These are phyloP conservation scores for Philaethria dido DNA, from an alignment of 2,888 invertebrate genomes.

Conservation along the genomic window DNA sequence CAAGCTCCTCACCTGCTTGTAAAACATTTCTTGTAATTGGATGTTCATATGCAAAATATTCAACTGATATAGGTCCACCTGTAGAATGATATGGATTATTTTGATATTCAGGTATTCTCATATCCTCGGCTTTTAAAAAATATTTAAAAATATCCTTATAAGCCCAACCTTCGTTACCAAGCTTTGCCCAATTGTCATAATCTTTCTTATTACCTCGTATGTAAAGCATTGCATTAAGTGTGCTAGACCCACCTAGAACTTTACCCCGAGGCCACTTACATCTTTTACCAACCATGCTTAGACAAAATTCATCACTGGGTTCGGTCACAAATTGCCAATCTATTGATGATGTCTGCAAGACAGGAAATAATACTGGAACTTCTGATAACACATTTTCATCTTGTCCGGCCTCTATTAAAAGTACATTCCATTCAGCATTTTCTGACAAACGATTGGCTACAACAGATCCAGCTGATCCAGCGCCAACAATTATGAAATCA, in stretches of 20 bases:
- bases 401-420: slow-evolving; percentile 91
- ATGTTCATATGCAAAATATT: slow-evolving; percentile 88
- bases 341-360: slow-evolving; percentile 88
- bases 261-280: slow-evolving; percentile 92
- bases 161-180: slow-evolving; percentile 92
- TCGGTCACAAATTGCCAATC: slow-evolving; percentile 94
- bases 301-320: slow-evolving; percentile 87
- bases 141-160: slow-evolving; percentile 89
- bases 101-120: slow-evolving; percentile 84
- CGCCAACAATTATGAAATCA: slow-evolving; percentile 92
- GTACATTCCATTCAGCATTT: slow-evolving; percentile 87
- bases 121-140: slow-evolving; percentile 92
- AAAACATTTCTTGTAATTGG: slow-evolving; percentile 88
- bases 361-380: slow-evolving; percentile 88
- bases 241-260: slow-evolving; percentile 91
- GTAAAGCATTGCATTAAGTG: slow-evolving; percentile 95
- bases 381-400: slow-evolving; percentile 89
- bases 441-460: slow-evolving; percentile 91
- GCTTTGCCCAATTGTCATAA: slow-evolving; percentile 92
- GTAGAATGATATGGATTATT: slow-evolving; percentile 86
- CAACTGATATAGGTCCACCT: slow-evolving; percentile 89
- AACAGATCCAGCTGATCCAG: slow-evolving; percentile 92
- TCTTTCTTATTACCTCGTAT: slow-evolving; percentile 92
- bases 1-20: slow-evolving; percentile 87
- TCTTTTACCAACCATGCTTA: slow-evolving; percentile 85